phyloP scores from a whole-genome alignment of 1,140 invertebrate species.

The Hylaeus anthracinus region DNA sequence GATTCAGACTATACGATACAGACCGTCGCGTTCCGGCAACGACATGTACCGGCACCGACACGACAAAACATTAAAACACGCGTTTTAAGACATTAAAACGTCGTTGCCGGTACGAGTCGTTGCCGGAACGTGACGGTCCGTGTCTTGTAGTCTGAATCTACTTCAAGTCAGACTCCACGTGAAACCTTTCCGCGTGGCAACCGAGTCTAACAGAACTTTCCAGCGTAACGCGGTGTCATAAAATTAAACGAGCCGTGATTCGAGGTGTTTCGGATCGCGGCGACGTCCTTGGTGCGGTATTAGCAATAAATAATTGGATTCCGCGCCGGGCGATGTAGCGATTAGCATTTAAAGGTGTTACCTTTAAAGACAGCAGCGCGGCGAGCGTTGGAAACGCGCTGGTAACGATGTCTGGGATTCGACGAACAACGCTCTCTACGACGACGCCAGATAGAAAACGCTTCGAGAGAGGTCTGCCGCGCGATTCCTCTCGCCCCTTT shows the following conservation, averaged over 20 bases:
- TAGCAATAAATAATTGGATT: constrained; percentile 38
- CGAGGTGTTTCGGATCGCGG: background rate
- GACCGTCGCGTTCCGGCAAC: no score
- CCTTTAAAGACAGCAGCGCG: background rate
- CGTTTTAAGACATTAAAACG: no score
- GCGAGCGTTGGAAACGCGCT: constrained; percentile 12
- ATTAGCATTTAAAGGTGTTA: constrained; percentile 40
- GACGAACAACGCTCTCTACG: constrained; percentile 2
- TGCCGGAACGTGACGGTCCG: no score
- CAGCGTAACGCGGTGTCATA: background rate
- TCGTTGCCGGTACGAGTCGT: no score
- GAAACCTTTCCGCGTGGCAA: no score
- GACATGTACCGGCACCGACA: no score
- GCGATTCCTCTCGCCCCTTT: constrained; percentile 48
- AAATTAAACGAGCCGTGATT: background rate
- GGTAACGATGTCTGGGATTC: constrained; percentile 31
- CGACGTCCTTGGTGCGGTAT: background rate
- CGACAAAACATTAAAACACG: no score
- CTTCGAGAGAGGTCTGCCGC: background rate
- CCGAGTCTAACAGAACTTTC: no score
- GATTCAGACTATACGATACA: no score
- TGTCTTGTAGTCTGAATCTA: no score
- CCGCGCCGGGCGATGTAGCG: constrained; percentile 5
- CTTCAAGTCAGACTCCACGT: no score
- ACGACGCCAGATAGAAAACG: constrained; percentile 4